phyloP scores from a whole-genome alignment of 2,888 invertebrate genomes.

The Aphidius colemani region DNA sequence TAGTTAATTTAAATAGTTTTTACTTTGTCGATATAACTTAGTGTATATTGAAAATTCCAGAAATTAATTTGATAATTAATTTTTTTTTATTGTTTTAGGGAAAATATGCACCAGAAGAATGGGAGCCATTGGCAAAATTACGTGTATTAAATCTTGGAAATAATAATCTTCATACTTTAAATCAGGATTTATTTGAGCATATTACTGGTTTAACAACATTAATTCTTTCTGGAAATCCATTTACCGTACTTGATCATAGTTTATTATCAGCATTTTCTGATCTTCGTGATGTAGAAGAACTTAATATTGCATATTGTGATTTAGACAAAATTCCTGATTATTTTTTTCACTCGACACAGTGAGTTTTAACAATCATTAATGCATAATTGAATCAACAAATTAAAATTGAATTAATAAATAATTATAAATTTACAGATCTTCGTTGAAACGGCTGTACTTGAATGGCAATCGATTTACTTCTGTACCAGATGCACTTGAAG shows the following conservation, averaged over 20 bases:
- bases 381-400: too few species aligned
- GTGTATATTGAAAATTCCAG: not conserved
- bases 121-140: slow-evolving; percentile 67
- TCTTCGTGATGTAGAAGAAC: slow-evolving; percentile 70
- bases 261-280: slow-evolving; percentile 71
- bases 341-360: slow-evolving; percentile 70
- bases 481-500: slow-evolving; percentile 68
- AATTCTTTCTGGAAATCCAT: slow-evolving; percentile 75
- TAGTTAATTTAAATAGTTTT: not conserved
- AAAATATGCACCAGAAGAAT: slow-evolving; percentile 63
- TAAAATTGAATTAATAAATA: not conserved
- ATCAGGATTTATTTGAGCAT: slow-evolving; percentile 78
- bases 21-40: not conserved
- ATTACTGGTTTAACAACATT: slow-evolving; percentile 70
- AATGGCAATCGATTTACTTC: slow-evolving; percentile 68
- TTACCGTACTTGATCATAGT: slow-evolving; percentile 68
- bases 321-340: slow-evolving; percentile 68
- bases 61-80: not conserved
- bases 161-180: slow-evolving; percentile 74
- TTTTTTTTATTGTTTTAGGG: slow-evolving; percentile 61
- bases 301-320: slow-evolving; percentile 73
- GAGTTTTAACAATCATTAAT: slow-evolving; percentile 10
- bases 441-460: slow-evolving; percentile 68
- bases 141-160: slow-evolving; percentile 69
- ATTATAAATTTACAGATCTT: slow-evolving; percentile 5